Percentiles rank a stretch among this genome's conserved stretches.
These are phyloP conservation scores for Bimastos eiseni DNA, from an alignment of 2,888 invertebrate genomes.

Conservation along the genomic window DNA sequence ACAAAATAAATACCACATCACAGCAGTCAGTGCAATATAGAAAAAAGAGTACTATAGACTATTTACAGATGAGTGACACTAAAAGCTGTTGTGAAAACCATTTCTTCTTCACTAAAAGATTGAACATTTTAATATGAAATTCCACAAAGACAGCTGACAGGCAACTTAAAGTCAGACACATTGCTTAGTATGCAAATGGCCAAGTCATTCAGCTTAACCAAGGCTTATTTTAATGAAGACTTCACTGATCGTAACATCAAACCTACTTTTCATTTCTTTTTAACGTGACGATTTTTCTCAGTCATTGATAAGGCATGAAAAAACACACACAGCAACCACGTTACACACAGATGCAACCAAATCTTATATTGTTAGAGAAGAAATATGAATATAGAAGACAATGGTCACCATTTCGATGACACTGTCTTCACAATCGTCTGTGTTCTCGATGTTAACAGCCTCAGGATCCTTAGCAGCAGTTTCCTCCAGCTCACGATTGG, in stretches of 20 bases:
- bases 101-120: neutral
- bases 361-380: no score
- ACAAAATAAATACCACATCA: neutral
- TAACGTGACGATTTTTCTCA: no score
- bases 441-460: neutral
- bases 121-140: neutral
- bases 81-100: no score
- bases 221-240: no score
- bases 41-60: neutral
- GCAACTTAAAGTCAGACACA: neutral
- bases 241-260: no score
- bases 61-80: no score
- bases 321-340: no score
- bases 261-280: no score
- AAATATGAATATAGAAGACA: neutral
- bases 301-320: no score
- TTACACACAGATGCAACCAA: no score
- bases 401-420: constrained; percentile 7
- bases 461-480: neutral
- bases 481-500: neutral
- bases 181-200: no score
- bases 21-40: neutral
- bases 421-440: neutral
- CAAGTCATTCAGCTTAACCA: no score
- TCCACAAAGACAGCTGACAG: neutral